Base-by-base conservation (phyloP, 2,888 invertebrate species). In the Conops quadrifasciatus region DNA sequence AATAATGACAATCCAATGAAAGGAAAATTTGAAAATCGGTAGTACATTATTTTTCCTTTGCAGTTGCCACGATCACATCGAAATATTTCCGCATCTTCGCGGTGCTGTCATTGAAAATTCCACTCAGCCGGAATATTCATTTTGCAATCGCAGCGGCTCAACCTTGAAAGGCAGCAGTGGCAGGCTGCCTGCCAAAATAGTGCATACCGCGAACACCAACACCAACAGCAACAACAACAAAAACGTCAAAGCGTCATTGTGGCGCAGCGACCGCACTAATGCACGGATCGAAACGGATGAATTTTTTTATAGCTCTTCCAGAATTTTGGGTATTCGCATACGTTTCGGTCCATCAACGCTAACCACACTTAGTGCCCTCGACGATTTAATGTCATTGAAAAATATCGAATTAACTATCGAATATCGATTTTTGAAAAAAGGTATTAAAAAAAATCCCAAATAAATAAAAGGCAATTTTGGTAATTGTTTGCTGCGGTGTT, bases 61-160 rank as follows among this genome's bases (percentile, higher is more conserved):
- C 82, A 85, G 85, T 76, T 86, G 85, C 77, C 80, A 79, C 76
- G 85, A 86, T 79, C 82, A 82, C 76, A 79, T 85, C 72, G 85
- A 86, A 78, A 80, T 85, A 75, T 85, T 85, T 82, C 85, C 85
- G 75, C 83, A 84, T 81, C 78, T 85, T 73, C 81, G 82, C 70
- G 85, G 84, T 74, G 79, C 86, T 74, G 82, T 85, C 78, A 83
- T 85, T 74, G 85, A 85, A 78, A 83, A 85, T 73, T 77, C 83
- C 28, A 82, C 83, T 47, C 74, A 77, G 71, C 78, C 85, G 71
- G 82, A 85, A 73, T 82, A 82, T 76, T 81, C 82, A 72, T 80
- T 85, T 74, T 86, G 86, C 75, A 82, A 83, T 77, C 81, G 78
- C 67, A 82, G 45, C 53, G n/a, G 51, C 9, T 36, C 36, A 36